A percentile compares a stretch with the other conserved stretches of the same genome.
Evolutionary conservation across 2,888 invertebrate genomes (phyloP).

Genomic region (Drosophila incognita): DNA sequence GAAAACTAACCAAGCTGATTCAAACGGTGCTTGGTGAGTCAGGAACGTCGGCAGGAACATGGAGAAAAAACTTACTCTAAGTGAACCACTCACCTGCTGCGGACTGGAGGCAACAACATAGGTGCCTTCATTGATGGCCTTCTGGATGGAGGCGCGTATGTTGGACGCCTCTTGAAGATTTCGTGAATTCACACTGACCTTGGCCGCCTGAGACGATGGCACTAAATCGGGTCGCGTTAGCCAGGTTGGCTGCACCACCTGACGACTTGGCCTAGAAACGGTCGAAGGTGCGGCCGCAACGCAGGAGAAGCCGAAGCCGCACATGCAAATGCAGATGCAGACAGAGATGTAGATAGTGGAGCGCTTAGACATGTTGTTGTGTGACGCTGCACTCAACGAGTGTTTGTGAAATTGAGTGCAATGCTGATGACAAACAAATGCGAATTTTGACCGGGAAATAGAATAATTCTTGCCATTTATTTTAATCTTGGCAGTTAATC

Average conservation of each 20-base stretch:
- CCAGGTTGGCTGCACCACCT: conserved; percentile 76
- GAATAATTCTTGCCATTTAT: conserved; percentile 25
- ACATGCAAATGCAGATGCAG: not conserved
- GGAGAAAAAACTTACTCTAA: not conserved
- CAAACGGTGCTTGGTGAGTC: not conserved
- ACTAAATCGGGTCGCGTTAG: conserved; percentile 41
- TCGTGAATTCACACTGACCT: conserved; percentile 62
- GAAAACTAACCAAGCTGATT: not conserved
- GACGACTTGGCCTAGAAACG: conserved; percentile 39
- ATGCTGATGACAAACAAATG: not conserved
- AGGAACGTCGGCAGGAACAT: not conserved
- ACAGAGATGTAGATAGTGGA: not conserved
- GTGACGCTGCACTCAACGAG: not conserved
- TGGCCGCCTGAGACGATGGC: conserved; percentile 10
- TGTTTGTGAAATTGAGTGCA: not conserved
- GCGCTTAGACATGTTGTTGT: conserved; percentile 19
- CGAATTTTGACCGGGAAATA: conserved; percentile 14
- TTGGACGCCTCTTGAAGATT: conserved; percentile 69
- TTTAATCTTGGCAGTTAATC: conserved; percentile 28
- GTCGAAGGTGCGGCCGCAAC: not conserved
- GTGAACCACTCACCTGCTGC: conserved; percentile 53
- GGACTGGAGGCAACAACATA: conserved; percentile 67
- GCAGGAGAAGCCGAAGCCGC: conserved; percentile 3
- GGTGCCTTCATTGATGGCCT: conserved; percentile 67
- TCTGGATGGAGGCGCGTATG: conserved; percentile 68